Evolutionary conservation across 2,888 invertebrate genomes (phyloP).

Genomic region (Steinernema carpocapsae): DNA sequence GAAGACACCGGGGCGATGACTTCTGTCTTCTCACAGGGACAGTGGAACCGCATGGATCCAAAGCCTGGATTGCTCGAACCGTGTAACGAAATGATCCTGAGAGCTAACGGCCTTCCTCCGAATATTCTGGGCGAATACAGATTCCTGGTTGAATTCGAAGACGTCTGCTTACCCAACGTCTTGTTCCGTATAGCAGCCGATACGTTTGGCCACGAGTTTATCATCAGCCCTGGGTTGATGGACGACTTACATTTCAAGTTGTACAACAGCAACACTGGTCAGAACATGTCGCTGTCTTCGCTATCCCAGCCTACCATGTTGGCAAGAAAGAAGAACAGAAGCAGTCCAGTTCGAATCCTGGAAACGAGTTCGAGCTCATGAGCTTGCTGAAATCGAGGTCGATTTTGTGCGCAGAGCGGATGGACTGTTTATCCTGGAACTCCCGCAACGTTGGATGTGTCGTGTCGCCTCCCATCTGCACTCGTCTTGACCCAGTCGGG

Average conservation of each 20-base stretch:
- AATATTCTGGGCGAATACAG: too few relatives aligned
- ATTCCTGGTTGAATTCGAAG: background rate
- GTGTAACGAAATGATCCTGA: too few relatives aligned
- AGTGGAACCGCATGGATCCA: too few relatives aligned
- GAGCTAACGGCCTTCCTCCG: too few relatives aligned
- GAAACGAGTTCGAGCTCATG: background rate
- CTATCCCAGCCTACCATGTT: background rate
- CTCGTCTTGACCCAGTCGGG: background rate
- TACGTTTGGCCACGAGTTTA: background rate
- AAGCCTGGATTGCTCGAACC: too few relatives aligned
- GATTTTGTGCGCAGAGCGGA: background rate
- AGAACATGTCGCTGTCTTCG: background rate
- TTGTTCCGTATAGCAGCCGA: background rate
- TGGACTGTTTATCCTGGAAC: background rate
- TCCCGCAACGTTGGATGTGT: background rate
- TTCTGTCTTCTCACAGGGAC: too few relatives aligned
- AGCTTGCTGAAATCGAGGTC: background rate
- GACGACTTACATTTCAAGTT: background rate
- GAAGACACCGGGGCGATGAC: too few relatives aligned
- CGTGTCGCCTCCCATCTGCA: background rate
- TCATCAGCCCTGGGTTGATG: background rate
- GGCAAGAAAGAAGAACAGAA: background rate
- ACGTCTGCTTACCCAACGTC: background rate
- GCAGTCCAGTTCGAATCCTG: background rate
- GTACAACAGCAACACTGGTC: background rate